phyloP scores from a whole-genome alignment of 2,888 invertebrate genomes.

The Asteroscopus sphinx region DNA sequence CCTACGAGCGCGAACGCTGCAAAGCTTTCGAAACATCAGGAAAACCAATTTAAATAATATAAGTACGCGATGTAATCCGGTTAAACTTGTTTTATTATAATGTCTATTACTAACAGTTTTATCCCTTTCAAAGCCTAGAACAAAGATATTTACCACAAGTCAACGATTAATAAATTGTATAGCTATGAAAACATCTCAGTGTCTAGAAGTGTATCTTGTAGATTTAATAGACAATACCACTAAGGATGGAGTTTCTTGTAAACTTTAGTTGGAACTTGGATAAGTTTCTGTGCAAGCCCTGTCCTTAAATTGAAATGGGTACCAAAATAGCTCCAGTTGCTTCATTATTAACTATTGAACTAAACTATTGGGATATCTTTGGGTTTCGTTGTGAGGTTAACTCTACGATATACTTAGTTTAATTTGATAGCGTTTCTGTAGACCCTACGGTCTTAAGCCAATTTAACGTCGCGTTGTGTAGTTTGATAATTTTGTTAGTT shows the following conservation, averaged over 20 bases:
- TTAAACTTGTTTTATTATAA: too few species aligned
- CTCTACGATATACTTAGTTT: slow-evolving; percentile 21
- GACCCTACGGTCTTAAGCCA: slow-evolving; percentile 13
- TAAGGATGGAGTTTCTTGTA: slow-evolving; percentile 83
- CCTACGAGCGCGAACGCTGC: too few species aligned
- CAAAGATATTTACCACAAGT: slow-evolving; percentile 53
- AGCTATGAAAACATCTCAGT: slow-evolving; percentile 71
- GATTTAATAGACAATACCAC: slow-evolving; percentile 85
- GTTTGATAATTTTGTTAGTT: slow-evolving; percentile 11
- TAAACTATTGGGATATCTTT: slow-evolving; percentile 64
- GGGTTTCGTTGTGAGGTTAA: slow-evolving; percentile 51
- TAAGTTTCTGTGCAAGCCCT: slow-evolving; percentile 82
- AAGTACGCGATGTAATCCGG: too few species aligned
- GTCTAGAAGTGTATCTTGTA: slow-evolving; percentile 79
- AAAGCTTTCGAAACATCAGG: too few species aligned
- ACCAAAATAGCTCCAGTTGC: slow-evolving; percentile 80
- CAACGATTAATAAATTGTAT: slow-evolving; percentile 68
- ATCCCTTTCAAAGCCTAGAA: slow-evolving; percentile 9
- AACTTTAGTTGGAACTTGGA: slow-evolving; percentile 80
- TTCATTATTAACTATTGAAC: slow-evolving; percentile 79
- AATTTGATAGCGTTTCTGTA: slow-evolving; percentile 25
- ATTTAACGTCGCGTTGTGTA: slow-evolving; percentile 11
- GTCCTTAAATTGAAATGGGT: slow-evolving; percentile 87
- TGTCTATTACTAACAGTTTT: slow-evolving; percentile 11
- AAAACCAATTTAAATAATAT: too few species aligned